Evolutionary conservation across 1,140 invertebrate species (phyloP).

Genomic region (Leguminivora glycinivorella): DNA sequence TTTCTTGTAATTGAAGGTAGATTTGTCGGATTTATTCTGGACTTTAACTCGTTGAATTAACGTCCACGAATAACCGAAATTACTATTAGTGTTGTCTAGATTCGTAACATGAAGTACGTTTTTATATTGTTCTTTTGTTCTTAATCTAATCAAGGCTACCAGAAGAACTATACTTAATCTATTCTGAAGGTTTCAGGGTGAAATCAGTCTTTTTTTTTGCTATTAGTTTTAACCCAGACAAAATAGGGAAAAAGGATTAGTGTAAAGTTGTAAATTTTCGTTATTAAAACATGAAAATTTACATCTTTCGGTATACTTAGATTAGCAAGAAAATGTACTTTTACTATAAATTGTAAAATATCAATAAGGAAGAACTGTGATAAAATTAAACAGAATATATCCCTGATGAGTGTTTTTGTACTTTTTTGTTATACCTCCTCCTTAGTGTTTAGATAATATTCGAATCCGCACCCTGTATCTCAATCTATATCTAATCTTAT

Average conservation of each 20-base stretch:
- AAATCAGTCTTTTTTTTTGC: not conserved
- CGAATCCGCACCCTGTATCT: not conserved
- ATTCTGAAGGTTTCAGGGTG: not conserved
- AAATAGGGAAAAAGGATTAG: not conserved
- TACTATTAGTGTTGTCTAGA: not conserved
- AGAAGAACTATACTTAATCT: no score
- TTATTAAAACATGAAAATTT: conserved; percentile 42
- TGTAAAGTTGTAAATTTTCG: conserved; percentile 46
- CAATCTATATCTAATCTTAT: no score
- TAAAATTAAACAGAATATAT: conserved; percentile 47
- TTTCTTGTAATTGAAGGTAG: not conserved
- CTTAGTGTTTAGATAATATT: no score
- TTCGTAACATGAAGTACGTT: not conserved
- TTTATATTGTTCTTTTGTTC: conserved; percentile 22
- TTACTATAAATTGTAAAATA: conserved; percentile 37
- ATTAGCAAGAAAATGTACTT: not conserved
- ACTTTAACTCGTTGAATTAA: not conserved
- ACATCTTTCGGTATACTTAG: conserved; percentile 36
- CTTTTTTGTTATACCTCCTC: not conserved
- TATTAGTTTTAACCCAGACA: not conserved
- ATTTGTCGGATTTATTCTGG: not conserved
- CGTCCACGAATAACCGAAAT: not conserved
- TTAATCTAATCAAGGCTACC: not conserved
- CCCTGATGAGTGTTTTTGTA: not conserved
- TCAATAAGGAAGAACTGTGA: conserved; percentile 61